A percentile compares a stretch with the other conserved stretches of the same genome.
Evolutionary conservation across 2,113 vertebrate species (phyloP).

Genomic region (Stercorarius parasiticus): DNA sequence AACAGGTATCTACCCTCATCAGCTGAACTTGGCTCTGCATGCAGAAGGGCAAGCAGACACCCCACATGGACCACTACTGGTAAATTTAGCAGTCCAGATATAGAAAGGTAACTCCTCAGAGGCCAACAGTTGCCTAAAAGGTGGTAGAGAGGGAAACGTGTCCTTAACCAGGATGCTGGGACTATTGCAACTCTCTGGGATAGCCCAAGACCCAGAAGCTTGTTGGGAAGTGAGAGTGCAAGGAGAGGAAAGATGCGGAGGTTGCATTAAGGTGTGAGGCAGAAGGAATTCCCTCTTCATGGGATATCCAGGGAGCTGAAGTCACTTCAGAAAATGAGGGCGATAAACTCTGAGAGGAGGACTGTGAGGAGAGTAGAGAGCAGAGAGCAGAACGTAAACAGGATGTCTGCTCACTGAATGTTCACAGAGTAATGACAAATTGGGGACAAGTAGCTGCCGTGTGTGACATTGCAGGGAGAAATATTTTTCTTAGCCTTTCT

Average conservation of each 20-base stretch:
- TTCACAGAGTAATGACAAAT: not conserved
- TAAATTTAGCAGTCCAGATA: not conserved
- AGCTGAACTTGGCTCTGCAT: not conserved
- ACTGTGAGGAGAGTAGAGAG: not conserved
- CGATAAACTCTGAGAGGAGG: not conserved
- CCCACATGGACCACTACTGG: not conserved
- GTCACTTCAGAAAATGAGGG: not conserved
- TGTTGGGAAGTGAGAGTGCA: not conserved
- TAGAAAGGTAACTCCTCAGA: not conserved
- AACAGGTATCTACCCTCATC: not conserved
- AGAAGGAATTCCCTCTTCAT: not conserved
- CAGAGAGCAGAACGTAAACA: not conserved
- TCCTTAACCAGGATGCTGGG: not conserved
- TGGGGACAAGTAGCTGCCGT: not conserved
- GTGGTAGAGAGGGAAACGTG: not conserved
- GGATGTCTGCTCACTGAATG: not conserved
- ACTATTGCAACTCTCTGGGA: not conserved
- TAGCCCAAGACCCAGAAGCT: not conserved
- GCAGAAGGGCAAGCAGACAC: not conserved
- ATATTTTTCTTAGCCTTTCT: not conserved
- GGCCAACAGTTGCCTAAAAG: not conserved
- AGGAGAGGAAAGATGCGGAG: not conserved
- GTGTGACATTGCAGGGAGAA: not conserved
- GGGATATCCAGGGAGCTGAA: not conserved
- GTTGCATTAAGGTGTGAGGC: not conserved